Base-by-base conservation (phyloP, 2,888 invertebrate species). In the Meganola albula region DNA sequence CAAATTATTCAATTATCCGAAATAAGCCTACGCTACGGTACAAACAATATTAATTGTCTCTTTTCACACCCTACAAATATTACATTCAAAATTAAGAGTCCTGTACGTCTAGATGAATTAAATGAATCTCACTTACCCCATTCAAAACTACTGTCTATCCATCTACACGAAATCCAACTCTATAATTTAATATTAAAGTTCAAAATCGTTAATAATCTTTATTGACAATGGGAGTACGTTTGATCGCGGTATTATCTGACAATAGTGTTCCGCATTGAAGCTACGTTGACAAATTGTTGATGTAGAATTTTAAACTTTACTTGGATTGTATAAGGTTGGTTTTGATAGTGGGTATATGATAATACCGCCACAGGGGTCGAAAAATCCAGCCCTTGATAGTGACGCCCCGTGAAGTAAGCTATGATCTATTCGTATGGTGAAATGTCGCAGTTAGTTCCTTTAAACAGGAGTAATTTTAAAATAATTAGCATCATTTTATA, bases 361-460 rank as follows among this genome's bases (percentile, higher is more conserved):
- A 79, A 83, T 83, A 63, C 60, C 82, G 61, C 84, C 58, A 58
- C 74, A 59, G 84, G 84, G 84, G 84, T 75, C 71, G 74, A 63
- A 70, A 76, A 78, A 78, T 76, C 74, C 74, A 63, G 69, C 77
- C 77, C 76, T 78, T 70, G 66, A 68, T 66, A 71, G 78, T 70
- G 84, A 84, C 84, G 77, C 84, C 84, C 84, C 83, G 79, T 72
- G 77, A 76, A 79, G 84, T 80, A 76, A 76, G 80, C 83, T 77
- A 77, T 77, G 82, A 84, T 84, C 80, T 79, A 80, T 75, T 76
- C 70, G 65, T 77, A 70, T 60, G 63, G 67, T 69, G 70, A 68
- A 64, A 58, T 64, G 84, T 70, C 62, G 58, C 58, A 24, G 67
- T 16, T 10, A 44, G 20, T 5, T 5, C n/a, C n/a, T n/a, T n/a